Evolutionary conservation across 2,888 invertebrate species (phyloP).

Genomic region (Rhyacophila evoluta): DNA sequence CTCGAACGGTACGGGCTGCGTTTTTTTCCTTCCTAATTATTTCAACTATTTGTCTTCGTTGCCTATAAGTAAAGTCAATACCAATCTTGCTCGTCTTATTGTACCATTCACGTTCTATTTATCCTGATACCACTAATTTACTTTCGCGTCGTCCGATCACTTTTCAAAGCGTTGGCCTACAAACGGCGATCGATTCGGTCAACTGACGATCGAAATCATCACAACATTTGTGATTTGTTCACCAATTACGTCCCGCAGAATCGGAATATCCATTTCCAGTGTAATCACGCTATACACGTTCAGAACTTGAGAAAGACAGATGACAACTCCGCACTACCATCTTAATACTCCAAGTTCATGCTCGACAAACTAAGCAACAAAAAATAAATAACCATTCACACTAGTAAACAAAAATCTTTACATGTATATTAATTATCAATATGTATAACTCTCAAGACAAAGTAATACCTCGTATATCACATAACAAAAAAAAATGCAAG

Average conservation of each 20-base stretch:
- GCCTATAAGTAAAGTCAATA: constrained; percentile 45
- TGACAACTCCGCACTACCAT: no score
- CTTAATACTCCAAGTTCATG: no score
- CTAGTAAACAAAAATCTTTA: no score
- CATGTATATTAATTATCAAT: no score
- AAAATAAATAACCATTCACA: no score
- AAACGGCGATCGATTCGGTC: constrained; percentile 38
- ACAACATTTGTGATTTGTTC: constrained; percentile 20
- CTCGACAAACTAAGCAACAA: no score
- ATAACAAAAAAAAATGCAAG: no score
- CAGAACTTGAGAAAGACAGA: neutral
- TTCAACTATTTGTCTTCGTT: constrained; percentile 40
- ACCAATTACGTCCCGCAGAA: constrained; percentile 11
- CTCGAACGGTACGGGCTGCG: constrained; percentile 29
- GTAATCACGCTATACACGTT: neutral
- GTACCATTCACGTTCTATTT: constrained; percentile 53
- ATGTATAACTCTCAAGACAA: no score
- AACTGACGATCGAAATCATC: constrained; percentile 26
- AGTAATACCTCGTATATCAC: no score
- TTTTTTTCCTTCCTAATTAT: constrained; percentile 25
- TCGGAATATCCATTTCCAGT: neutral
- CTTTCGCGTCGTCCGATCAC: constrained; percentile 54
- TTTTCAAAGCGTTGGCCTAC: constrained; percentile 51
- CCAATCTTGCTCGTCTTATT: constrained; percentile 45
- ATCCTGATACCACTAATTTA: constrained; percentile 51